Conservation (phyloP, 2,888 invertebrate genomes). For the Nomada fabriciana region DNA sequence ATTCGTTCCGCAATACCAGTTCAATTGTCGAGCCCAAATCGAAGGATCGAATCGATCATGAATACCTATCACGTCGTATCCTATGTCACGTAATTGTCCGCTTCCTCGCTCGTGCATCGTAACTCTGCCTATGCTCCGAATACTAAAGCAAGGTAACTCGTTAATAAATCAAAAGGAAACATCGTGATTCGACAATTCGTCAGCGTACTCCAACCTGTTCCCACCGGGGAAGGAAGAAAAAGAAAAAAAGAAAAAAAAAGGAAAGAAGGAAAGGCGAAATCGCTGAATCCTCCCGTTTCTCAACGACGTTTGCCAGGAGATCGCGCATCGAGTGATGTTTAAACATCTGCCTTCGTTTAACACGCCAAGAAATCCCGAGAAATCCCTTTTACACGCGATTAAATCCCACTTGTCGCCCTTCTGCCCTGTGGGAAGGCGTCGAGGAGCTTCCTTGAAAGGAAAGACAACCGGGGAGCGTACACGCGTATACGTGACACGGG, state of each 20-base stretch:
- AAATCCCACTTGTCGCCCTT: slow-evolving; percentile 26
- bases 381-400: slow-evolving; percentile 29
- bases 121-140: slow-evolving; percentile 44
- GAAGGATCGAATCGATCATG: slow-evolving; percentile 31
- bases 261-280: background rate
- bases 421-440: slow-evolving; percentile 43
- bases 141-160: slow-evolving; percentile 32
- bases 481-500: slow-evolving; percentile 38
- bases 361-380: background rate
- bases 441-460: slow-evolving; percentile 61
- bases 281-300: background rate
- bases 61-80: slow-evolving; percentile 49
- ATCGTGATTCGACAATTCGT: slow-evolving; percentile 34
- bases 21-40: slow-evolving; percentile 18
- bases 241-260: too few relatives aligned
- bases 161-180: slow-evolving; percentile 48
- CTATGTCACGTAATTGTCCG: slow-evolving; percentile 56
- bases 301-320: background rate
- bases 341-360: background rate
- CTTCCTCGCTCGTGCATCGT: slow-evolving; percentile 51
- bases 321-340: slow-evolving; percentile 21
- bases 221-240: background rate
- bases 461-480: slow-evolving; percentile 49
- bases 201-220: slow-evolving; percentile 6
- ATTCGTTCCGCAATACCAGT: too few relatives aligned